phyloP scores from a whole-genome alignment of 1,140 invertebrate genomes.

The Bathynomus jamesi region DNA sequence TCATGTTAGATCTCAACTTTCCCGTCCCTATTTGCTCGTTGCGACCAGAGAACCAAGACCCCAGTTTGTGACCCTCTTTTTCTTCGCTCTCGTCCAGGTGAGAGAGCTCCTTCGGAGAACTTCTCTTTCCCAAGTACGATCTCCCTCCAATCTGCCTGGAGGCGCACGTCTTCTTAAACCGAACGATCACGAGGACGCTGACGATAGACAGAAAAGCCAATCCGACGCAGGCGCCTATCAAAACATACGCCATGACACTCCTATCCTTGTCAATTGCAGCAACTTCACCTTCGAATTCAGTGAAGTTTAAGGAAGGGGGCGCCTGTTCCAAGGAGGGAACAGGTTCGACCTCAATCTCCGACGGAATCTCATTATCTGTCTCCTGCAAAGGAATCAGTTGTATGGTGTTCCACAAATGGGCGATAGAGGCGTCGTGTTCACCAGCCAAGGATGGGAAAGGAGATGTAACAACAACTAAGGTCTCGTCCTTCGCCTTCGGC shows the following conservation, averaged over 20 bases:
- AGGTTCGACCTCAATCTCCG: no score
- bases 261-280: no score
- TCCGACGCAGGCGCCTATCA: conserved; percentile 32
- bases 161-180: conserved; percentile 34
- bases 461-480: background rate
- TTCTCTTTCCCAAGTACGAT: conserved; percentile 20
- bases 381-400: conserved; percentile 25
- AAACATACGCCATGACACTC: conserved; percentile 34
- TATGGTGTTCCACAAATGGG: conserved; percentile 24
- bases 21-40: conserved; percentile 26
- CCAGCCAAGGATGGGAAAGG: background rate
- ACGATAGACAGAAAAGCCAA: conserved; percentile 29
- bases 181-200: conserved; percentile 29
- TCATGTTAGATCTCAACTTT: conserved; percentile 32
- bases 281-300: no score
- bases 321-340: no score
- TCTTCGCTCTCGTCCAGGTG: conserved; percentile 15
- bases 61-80: conserved; percentile 31
- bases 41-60: conserved; percentile 35
- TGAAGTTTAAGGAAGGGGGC: no score
- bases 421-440: conserved; percentile 12
- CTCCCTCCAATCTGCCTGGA: conserved; percentile 29
- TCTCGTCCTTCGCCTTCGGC: no score
- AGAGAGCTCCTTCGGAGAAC: conserved; percentile 21
- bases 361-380: no score